phyloP scores from a whole-genome alignment of 2,113 vertebrate species.

The Phalacrocorax pelagicus region DNA sequence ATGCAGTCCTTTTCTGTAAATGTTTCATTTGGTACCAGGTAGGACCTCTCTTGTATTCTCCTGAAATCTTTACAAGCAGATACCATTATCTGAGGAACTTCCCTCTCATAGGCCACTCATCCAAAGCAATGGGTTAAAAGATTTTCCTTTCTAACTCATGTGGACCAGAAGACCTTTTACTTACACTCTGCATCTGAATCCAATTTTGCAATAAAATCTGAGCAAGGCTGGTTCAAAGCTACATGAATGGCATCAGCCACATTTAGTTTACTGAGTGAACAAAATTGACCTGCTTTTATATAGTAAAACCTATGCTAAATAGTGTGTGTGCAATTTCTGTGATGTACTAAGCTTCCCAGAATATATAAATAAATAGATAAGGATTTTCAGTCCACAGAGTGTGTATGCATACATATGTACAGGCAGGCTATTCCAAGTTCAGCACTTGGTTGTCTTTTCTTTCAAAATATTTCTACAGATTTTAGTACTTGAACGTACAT shows the following conservation, averaged over 20 bases:
- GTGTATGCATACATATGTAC: background rate
- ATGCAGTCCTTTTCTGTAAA: background rate
- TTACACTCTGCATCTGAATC: background rate
- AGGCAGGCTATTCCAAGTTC: background rate
- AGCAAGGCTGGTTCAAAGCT: background rate
- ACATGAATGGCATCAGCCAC: background rate
- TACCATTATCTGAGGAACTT: background rate
- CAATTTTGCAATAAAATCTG: background rate
- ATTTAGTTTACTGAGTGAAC: background rate
- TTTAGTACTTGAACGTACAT: background rate
- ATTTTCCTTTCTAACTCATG: background rate
- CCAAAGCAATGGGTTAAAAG: background rate
- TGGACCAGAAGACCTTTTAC: background rate
- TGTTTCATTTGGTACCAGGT: background rate
- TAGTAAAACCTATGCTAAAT: background rate
- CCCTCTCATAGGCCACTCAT: background rate
- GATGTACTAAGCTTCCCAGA: background rate
- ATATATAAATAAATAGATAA: background rate
- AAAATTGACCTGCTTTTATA: background rate
- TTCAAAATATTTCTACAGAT: background rate
- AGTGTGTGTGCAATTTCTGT: background rate
- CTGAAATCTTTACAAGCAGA: background rate
- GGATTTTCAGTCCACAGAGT: background rate
- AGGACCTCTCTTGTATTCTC: background rate
- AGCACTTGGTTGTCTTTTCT: background rate